These are phyloP conservation scores for Tilapia sparmanii DNA, from an alignment of 2,113 vertebrate genomes.

Conservation along the genomic window DNA sequence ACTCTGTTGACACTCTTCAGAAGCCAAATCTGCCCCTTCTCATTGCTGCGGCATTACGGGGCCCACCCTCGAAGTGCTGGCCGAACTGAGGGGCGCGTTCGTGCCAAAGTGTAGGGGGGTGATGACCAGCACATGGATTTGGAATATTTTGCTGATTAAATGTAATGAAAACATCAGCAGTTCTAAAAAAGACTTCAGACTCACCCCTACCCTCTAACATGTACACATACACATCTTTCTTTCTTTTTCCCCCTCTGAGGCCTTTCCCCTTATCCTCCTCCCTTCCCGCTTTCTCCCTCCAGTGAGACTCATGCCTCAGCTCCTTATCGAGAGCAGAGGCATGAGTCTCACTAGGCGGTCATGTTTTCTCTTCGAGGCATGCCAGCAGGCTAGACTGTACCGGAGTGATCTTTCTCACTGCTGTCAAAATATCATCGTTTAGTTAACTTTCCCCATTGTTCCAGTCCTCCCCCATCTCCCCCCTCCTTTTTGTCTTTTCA, in stretches of 20 bases:
- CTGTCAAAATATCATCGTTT: conserved; percentile 62
- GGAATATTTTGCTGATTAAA: conserved; percentile 20
- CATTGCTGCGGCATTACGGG: background rate
- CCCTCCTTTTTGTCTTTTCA: background rate
- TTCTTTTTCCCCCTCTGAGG: background rate
- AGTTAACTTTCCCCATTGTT: conserved; percentile 54
- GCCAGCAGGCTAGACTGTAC: conserved; percentile 35
- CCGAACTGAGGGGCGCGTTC: background rate
- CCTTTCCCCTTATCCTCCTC: background rate
- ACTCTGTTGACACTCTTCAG: conserved; percentile 31
- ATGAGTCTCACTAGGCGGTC: conserved; percentile 36
- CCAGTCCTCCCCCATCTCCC: background rate
- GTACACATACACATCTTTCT: background rate
- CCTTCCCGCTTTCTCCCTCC: background rate
- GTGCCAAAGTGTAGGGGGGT: background rate
- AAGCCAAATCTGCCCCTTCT: background rate
- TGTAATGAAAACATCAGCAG: conserved; percentile 17
- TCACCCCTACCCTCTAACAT: background rate
- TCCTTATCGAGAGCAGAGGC: background rate
- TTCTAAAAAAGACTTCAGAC: background rate
- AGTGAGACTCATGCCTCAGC: background rate
- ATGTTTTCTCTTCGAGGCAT: conserved; percentile 49
- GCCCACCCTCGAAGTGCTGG: conserved; percentile 4
- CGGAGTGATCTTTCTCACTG: conserved; percentile 30
- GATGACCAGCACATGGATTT: background rate